Evolutionary conservation across 1,140 invertebrate genomes (phyloP).

Genomic region (Galendromus occidentalis): DNA sequence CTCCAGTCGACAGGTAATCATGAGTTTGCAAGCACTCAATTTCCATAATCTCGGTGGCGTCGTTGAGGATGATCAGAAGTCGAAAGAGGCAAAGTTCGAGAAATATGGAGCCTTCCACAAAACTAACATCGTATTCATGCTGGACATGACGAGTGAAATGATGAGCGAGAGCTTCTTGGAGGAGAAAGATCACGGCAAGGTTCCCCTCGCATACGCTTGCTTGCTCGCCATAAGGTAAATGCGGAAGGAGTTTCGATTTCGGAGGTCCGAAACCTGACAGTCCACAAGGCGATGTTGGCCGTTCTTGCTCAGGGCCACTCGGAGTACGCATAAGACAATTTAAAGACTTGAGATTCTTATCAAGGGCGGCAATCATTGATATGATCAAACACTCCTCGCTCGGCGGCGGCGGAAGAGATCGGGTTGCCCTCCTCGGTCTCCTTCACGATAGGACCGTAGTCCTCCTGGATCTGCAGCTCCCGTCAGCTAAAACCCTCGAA

Average conservation of each 20-base stretch:
- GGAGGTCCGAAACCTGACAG: too few relatives aligned
- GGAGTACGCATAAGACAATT: neutral
- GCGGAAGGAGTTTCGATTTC: neutral
- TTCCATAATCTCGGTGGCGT: neutral
- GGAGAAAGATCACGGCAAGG: neutral
- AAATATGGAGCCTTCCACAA: neutral
- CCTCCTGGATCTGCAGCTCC: neutral
- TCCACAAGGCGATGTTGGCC: too few relatives aligned
- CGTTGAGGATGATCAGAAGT: neutral
- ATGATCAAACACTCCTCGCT: slow-evolving; percentile 4
- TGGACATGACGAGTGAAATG: neutral
- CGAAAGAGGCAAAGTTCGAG: neutral
- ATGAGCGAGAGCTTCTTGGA: neutral
- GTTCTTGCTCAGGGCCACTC: neutral
- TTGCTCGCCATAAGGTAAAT: neutral
- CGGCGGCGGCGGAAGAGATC: neutral
- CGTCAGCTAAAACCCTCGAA: neutral
- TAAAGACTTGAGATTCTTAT: neutral
- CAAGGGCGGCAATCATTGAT: neutral
- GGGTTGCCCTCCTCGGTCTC: neutral
- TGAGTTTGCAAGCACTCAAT: neutral
- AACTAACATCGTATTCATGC: neutral
- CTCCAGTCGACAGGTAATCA: too few relatives aligned
- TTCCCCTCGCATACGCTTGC: neutral
- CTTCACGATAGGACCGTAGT: neutral